Percentiles rank a stretch among this genome's conserved stretches.
phyloP scores from a whole-genome alignment of 2,113 vertebrate species.

The Aldabrachelys gigantea region DNA sequence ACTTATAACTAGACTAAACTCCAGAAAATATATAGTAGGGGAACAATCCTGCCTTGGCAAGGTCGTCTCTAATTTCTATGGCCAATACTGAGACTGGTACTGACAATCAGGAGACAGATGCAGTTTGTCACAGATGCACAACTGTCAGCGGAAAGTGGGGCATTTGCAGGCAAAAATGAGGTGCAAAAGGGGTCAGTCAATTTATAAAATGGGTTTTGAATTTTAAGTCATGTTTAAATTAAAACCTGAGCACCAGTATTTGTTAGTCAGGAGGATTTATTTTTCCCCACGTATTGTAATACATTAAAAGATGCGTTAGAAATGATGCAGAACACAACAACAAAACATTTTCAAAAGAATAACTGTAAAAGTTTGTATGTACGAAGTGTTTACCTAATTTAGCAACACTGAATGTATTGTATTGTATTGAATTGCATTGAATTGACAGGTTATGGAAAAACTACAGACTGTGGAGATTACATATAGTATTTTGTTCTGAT shows the following conservation, averaged over 20 bases:
- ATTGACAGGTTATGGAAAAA: background rate
- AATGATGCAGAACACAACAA: background rate
- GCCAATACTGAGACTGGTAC: background rate
- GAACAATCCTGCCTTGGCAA: background rate
- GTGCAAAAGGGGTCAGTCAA: background rate
- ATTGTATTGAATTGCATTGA: background rate
- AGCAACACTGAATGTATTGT: background rate
- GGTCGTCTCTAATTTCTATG: background rate
- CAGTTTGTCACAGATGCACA: background rate
- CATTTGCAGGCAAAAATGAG: background rate
- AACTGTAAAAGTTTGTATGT: background rate
- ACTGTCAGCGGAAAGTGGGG: background rate
- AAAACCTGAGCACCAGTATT: background rate
- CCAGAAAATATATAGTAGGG: background rate
- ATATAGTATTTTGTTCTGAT: background rate
- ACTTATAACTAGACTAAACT: too few relatives aligned
- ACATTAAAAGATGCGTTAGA: background rate
- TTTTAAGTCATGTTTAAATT: background rate
- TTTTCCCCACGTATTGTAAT: background rate
- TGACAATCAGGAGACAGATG: background rate
- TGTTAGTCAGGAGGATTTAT: background rate
- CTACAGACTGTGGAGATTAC: background rate
- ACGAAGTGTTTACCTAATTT: background rate
- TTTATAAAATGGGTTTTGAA: background rate
- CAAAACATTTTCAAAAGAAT: background rate